Conservation (phyloP, 1,140 invertebrate genomes). For the Hylaeus volcanicus region DNA sequence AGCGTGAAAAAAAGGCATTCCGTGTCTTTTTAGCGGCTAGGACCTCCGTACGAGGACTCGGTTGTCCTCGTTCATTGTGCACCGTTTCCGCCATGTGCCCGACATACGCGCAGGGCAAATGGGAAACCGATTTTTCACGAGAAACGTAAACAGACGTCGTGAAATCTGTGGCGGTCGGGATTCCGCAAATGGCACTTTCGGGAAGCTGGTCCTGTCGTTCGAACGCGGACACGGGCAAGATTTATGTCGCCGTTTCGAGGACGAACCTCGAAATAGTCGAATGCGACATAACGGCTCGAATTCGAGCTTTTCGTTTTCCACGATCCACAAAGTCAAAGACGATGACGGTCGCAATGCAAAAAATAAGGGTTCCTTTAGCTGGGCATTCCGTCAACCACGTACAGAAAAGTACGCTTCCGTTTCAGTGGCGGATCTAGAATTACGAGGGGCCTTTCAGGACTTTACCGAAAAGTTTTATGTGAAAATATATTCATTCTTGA, state of each 20-base stretch:
- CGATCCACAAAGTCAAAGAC: too few species aligned
- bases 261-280: neutral
- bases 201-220: neutral
- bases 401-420: too few species aligned
- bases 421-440: too few species aligned
- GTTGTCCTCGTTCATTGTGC: conserved; percentile 7
- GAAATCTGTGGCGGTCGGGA: conserved; percentile 5
- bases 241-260: conserved; percentile 33
- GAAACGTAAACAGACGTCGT: conserved; percentile 34
- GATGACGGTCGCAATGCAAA: neutral
- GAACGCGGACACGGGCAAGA: conserved; percentile 3
- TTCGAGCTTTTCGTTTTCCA: conserved; percentile 3
- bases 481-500: too few species aligned
- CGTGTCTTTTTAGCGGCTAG: neutral
- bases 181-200: conserved; percentile 22
- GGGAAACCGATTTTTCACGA: conserved; percentile 52
- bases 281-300: neutral
- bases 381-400: too few species aligned
- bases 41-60: neutral
- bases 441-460: too few species aligned
- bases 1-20: neutral
- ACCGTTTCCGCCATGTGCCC: conserved; percentile 47
- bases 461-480: too few species aligned
- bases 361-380: neutral
- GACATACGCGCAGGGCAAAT: conserved; percentile 36